phyloP scores from a whole-genome alignment of 2,888 invertebrate species.

The Mesochorus sp. region DNA sequence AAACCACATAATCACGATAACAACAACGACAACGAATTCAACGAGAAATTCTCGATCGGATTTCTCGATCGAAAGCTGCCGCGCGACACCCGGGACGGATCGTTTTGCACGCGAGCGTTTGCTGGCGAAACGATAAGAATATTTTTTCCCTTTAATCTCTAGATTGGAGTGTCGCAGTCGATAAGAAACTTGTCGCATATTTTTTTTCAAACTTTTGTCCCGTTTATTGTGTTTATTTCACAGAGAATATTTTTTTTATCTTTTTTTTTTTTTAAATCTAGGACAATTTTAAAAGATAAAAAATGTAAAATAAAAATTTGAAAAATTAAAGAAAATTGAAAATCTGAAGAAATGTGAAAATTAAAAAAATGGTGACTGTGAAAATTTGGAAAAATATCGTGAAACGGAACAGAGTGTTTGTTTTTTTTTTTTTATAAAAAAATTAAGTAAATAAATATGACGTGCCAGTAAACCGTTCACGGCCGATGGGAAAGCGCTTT shows the following conservation, averaged over 20 bases:
- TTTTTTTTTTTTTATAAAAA: too few species aligned
- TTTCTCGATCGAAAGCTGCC: constrained; percentile 33
- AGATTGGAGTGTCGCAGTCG: constrained; percentile 11
- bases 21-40: constrained; percentile 5
- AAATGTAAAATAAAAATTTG: too few species aligned
- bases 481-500: neutral
- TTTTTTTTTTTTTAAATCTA: too few species aligned
- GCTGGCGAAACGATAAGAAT: too few species aligned
- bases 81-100: constrained; percentile 6
- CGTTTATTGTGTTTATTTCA: too few species aligned
- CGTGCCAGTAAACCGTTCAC: constrained; percentile 21
- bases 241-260: neutral
- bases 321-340: too few species aligned
- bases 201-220: constrained; percentile 16
- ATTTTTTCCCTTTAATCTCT: too few species aligned
- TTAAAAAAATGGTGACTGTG: too few species aligned
- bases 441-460: constrained; percentile 25
- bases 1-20: constrained; percentile 18
- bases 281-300: too few species aligned
- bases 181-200: constrained; percentile 24
- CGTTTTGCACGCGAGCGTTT: neutral
- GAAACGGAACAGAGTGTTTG: too few species aligned
- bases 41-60: neutral
- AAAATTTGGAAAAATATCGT: neutral
- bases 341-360: too few species aligned